phyloP scores from a whole-genome alignment of 2,113 vertebrate species.

The Acrocephalus kingi region DNA sequence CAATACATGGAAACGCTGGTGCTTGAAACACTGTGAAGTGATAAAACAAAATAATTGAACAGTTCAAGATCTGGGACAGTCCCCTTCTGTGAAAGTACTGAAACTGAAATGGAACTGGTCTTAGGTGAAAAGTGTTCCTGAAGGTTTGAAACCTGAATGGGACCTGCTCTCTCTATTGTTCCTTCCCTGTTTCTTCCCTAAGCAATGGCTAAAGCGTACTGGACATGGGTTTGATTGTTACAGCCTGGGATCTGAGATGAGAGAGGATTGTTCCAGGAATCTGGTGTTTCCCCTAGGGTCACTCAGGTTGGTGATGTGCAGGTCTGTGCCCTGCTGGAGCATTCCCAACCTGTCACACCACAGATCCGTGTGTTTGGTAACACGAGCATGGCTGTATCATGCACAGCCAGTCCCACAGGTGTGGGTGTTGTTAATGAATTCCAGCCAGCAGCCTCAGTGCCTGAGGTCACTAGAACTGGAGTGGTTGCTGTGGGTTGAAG shows the following conservation, averaged over 20 bases:
- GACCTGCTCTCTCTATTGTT: conserved; percentile 60
- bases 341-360: background rate
- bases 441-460: conserved; percentile 28
- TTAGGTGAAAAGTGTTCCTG: conserved; percentile 68
- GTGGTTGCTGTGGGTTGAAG: conserved; percentile 31
- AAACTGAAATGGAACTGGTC: conserved; percentile 72
- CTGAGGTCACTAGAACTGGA: background rate
- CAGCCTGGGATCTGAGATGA: conserved; percentile 58
- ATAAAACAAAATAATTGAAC: conserved; percentile 69
- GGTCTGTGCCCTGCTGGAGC: conserved; percentile 1
- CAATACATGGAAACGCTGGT: conserved; percentile 94
- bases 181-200: conserved; percentile 30
- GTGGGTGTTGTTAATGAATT: background rate
- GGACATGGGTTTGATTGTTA: conserved; percentile 55
- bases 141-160: conserved; percentile 45
- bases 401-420: conserved; percentile 19
- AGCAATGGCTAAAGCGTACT: background rate
- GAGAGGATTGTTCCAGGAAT: conserved; percentile 60
- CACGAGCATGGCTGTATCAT: background rate
- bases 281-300: conserved; percentile 40
- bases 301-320: conserved; percentile 13
- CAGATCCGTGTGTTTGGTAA: background rate
- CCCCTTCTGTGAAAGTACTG: conserved; percentile 74
- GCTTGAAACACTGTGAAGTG: conserved; percentile 99
- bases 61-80: conserved; percentile 81